phyloP scores from a whole-genome alignment of 2,888 invertebrate genomes.

The Brenthis hecate region DNA sequence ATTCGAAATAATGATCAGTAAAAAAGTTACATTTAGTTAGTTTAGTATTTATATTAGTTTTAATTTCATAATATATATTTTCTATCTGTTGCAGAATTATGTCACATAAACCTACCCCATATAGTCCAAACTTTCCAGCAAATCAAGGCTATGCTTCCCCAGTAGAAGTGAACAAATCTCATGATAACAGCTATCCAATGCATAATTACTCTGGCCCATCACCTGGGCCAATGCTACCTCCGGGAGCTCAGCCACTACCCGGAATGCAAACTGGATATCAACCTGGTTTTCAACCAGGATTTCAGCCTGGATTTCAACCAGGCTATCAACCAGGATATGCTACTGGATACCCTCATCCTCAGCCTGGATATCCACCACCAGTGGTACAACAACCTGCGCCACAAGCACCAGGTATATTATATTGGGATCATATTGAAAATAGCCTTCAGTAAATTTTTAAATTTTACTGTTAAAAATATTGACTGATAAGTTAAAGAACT shows the following conservation, averaged over 20 bases:
- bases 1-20: no score
- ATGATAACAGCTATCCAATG: slow-evolving; percentile 58
- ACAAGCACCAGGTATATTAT: slow-evolving; percentile 55
- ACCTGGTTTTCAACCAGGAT: slow-evolving; percentile 63
- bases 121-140: slow-evolving; percentile 72
- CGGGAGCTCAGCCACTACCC: slow-evolving; percentile 64
- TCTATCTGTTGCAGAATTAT: slow-evolving; percentile 47
- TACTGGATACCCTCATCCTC: slow-evolving; percentile 53
- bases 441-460: background rate
- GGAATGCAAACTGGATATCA: slow-evolving; percentile 71
- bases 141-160: slow-evolving; percentile 71
- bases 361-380: slow-evolving; percentile 52
- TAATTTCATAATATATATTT: background rate
- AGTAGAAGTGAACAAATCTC: slow-evolving; percentile 54
- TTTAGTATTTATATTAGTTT: background rate
- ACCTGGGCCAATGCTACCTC: slow-evolving; percentile 55
- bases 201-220: slow-evolving; percentile 61
- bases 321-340: slow-evolving; percentile 54
- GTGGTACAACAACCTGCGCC: slow-evolving; percentile 62
- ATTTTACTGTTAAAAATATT: no score
- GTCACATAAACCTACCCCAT: slow-evolving; percentile 72
- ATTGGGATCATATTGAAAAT: background rate
- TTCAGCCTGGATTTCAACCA: slow-evolving; percentile 53
- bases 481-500: no score
- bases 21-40: no score